Conservation (phyloP, 2,888 invertebrate genomes). For the Lasioglossum lativentre region DNA sequence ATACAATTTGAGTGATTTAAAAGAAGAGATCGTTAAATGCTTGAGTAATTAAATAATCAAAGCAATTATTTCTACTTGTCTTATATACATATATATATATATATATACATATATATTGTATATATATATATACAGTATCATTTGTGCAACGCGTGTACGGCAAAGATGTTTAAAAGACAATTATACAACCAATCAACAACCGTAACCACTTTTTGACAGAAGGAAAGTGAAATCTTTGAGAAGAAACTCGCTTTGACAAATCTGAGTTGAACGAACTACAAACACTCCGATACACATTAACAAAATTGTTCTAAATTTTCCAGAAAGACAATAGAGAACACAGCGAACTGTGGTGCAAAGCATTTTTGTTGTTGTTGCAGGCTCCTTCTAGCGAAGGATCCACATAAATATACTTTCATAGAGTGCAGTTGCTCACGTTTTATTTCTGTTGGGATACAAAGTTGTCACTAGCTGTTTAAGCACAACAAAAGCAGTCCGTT, state of each 20-base stretch:
- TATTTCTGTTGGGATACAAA: not conserved
- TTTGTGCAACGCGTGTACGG: not conserved
- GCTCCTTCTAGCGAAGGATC: not conserved
- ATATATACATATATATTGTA: too few species aligned
- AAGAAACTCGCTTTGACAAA: not conserved
- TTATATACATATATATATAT: too few species aligned
- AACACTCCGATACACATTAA: not conserved
- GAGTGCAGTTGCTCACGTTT: constrained; percentile 7
- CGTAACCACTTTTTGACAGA: not conserved
- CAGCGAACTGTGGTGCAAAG: not conserved
- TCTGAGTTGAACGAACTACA: not conserved
- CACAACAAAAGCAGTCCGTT: not conserved
- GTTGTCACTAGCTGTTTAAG: not conserved
- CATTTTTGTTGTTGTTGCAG: not conserved
- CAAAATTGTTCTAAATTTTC: not conserved
- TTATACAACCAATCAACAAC: not conserved
- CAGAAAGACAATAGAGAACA: not conserved
- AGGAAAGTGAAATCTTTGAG: not conserved
- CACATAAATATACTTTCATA: constrained; percentile 13
- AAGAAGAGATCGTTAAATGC: not conserved
- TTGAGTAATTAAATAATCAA: not conserved
- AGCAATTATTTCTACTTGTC: not conserved
- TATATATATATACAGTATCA: not conserved
- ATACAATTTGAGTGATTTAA: not conserved
- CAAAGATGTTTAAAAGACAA: not conserved